Evolutionary conservation across 2,797 vertebrate species (phyloP).

Genomic region (Acanthurus leucopareius): DNA sequence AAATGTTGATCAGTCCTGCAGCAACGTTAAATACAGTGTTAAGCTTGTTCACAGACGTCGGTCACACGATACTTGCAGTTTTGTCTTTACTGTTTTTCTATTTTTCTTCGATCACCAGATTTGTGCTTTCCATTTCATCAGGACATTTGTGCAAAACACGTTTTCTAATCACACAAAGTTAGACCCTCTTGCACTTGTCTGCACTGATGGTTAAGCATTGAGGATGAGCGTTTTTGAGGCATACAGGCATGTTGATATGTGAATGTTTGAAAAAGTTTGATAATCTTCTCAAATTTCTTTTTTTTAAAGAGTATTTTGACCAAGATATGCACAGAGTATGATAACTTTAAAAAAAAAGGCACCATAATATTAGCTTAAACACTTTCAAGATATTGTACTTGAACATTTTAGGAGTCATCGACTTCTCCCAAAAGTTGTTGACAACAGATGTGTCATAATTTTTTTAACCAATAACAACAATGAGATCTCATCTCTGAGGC

Average conservation of each 20-base stretch:
- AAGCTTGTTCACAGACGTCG: slow-evolving; percentile 15
- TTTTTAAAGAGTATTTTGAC: background rate
- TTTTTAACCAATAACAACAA: no score
- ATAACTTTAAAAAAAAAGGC: no score
- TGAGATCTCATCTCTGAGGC: no score
- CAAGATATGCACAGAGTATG: background rate
- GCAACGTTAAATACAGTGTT: slow-evolving; percentile 19
- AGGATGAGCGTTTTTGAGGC: background rate
- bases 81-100: background rate
- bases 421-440: no score
- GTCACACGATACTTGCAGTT: background rate
- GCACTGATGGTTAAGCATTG: background rate
- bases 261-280: background rate
- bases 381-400: no score
- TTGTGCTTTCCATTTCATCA: background rate
- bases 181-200: background rate
- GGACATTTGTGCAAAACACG: background rate
- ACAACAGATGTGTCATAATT: no score
- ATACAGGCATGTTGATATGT: background rate
- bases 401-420: no score
- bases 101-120: slow-evolving; percentile 2
- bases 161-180: background rate
- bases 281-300: background rate
- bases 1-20: slow-evolving; percentile 56
- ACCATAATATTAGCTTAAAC: no score